phyloP scores from a whole-genome alignment of 2,797 vertebrate species.

The Limosa lapponica region DNA sequence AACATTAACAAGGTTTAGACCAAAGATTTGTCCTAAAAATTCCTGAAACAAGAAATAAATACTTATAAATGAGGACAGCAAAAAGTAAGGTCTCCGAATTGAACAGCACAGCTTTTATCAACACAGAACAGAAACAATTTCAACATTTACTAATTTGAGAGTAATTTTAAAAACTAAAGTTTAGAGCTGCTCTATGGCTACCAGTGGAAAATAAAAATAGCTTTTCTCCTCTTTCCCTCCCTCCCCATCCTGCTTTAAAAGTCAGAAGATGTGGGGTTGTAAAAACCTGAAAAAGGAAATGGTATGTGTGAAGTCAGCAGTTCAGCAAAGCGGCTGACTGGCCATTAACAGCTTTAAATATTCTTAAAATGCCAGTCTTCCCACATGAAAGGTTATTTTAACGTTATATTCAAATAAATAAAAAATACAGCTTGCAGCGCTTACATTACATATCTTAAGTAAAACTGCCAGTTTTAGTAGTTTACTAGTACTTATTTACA shows the following conservation, averaged over 20 bases:
- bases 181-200: not conserved
- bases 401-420: constrained; percentile 12
- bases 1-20: not conserved
- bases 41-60: not conserved
- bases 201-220: constrained; percentile 43
- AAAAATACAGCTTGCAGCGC: not conserved
- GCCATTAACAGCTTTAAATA: constrained; percentile 61
- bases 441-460: not conserved
- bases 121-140: not conserved
- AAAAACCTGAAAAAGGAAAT: constrained; percentile 70
- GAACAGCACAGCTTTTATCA: not conserved
- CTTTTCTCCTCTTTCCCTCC: not conserved
- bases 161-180: not conserved
- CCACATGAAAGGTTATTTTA: constrained; percentile 53
- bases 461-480: not conserved
- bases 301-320: constrained; percentile 71
- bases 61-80: not conserved
- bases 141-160: not conserved
- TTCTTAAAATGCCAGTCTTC: constrained; percentile 41
- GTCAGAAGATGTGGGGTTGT: constrained; percentile 57
- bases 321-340: constrained; percentile 41
- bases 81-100: not conserved
- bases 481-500: not conserved
- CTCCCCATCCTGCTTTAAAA: constrained; percentile 50
- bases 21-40: not conserved